Base-by-base conservation (phyloP, 2,113 vertebrate species). In the Xiphorhynchus elegans region DNA sequence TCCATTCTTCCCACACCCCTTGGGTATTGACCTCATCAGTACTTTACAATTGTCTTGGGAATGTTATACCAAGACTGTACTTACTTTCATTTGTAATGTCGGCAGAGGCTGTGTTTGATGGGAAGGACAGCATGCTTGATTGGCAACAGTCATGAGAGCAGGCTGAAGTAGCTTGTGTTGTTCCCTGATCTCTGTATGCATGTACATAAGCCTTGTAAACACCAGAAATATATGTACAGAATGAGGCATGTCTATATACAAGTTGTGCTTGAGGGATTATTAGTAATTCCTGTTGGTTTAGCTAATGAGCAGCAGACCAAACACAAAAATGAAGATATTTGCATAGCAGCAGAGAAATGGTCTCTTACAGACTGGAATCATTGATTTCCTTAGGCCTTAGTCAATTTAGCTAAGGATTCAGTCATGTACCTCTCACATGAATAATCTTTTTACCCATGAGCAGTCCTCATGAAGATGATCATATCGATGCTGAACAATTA, bases 231-330 rank as follows among this genome's bases (percentile, higher is more conserved):
- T 49, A n/a, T 14, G 53, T 83, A 56, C 55, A 74, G 75, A 80
- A 77, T 52, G 25, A 72, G 70, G 26, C 53, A 17, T 70, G 52
- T 39, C 59, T 83, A 8, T 62, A 23, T 59, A 17, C 33, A 55
- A 47, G n/a, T 59, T 85, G 47, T 77, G 79, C 79, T 84, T 88
- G 79, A 90, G 68, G 85, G 55, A 37, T 88, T 93, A 46, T 94
- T 88, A 77, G 79, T 90, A 92, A 81, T 85, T 96, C 59, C 59
- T 88, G 82, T 83, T 94, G 58, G 14, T 77, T 94, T 93, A 75
- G 42, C 85, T 90, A 80, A 95, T 52, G 10, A 94, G 59, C 68
- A 93, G 52, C 85, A 84, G 50, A 63, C 46, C 64, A 93, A 89
- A 86, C 59, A 79, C 52, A 88, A 81, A 92, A 87, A 73, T 68